phyloP scores from a whole-genome alignment of 2,113 vertebrate species.

The Hippocampus comes region DNA sequence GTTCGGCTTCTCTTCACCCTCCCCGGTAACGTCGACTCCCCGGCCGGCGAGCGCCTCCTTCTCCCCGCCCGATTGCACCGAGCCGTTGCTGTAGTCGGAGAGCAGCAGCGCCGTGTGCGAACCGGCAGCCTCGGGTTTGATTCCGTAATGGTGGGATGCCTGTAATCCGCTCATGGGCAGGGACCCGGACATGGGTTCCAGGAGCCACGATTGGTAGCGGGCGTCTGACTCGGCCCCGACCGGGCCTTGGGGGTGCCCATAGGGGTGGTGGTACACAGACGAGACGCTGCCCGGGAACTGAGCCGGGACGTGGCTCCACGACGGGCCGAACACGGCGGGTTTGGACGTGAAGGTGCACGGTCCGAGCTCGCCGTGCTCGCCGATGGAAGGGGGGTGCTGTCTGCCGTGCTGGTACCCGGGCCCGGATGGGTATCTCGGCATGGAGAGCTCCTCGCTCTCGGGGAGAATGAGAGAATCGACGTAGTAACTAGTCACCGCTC shows the following conservation, averaged over 20 bases:
- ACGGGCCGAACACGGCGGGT: conserved; percentile 81
- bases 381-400: conserved; percentile 74
- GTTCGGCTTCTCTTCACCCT: conserved; percentile 83
- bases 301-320: conserved; percentile 87
- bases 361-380: conserved; percentile 84
- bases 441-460: conserved; percentile 84
- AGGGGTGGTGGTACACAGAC: conserved; percentile 83
- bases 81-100: conserved; percentile 88
- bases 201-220: conserved; percentile 92
- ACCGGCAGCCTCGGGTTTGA: conserved; percentile 90
- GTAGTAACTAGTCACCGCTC: conserved; percentile 92
- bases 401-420: conserved; percentile 78
- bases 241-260: conserved; percentile 83
- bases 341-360: conserved; percentile 91
- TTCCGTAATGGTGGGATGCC: conserved; percentile 84
- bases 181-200: conserved; percentile 87
- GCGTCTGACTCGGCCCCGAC: conserved; percentile 80
- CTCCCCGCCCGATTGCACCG: conserved; percentile 79
- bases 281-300: conserved; percentile 80
- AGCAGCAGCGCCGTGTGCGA: conserved; percentile 86
- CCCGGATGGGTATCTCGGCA: conserved; percentile 79
- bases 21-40: conserved; percentile 78
- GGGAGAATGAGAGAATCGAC: conserved; percentile 91
- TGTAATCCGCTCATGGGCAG: conserved; percentile 89
- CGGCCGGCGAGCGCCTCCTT: conserved; percentile 82